Evolutionary conservation across 2,797 vertebrate species (phyloP), one percentile per base, ranked within the genome.

Genomic region (Cryptoblepharus egeriae): DNA sequence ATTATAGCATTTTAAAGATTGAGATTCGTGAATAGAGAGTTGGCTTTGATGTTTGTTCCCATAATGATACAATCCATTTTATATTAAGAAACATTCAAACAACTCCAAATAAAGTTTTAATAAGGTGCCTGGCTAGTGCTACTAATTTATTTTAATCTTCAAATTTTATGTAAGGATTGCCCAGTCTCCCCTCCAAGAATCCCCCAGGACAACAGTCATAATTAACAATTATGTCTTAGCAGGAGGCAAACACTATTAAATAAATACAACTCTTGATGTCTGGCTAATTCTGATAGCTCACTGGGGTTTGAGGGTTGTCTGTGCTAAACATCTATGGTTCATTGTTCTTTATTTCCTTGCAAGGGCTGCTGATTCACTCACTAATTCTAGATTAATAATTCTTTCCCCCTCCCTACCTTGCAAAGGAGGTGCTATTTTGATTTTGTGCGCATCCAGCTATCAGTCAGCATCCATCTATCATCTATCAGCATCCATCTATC

Each of bases 31-130:
- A 42, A 39, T 60, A 32, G 80, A 74, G 70, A 84, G 72, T 60
- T 82, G 12, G 18, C 22, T 81, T 30, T 77, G 1, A 67, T 90
- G 75, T 80, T 35, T 86, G 75, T 68, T 37, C 37, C 35, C 58
- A 67, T 77, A 37, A 42, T 15, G 49, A 78, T 0, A n/a, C n/a
- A 0, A 86, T 91, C 88, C 69, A 61, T 75, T 35, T 58, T 18
- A 65, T 78, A 45, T 73, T 64, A 72, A 52, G 55, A 57, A 3
- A 20, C 6, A 45, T 71, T 80, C 71, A 42, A 70, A 91, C 83
- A 91, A 88, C 49, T 75, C 58, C 80, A 79, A 84, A 57, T 87
- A 77, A 86, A 70, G 42, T 80, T 64, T 57, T 80, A 58, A 65
- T 77, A 42, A 64, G 9, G 16, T 26, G 55, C 69, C 82, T n/a